Evolutionary conservation across 2,113 vertebrate genomes (phyloP).

Genomic region (Hydrolagus affinis): DNA sequence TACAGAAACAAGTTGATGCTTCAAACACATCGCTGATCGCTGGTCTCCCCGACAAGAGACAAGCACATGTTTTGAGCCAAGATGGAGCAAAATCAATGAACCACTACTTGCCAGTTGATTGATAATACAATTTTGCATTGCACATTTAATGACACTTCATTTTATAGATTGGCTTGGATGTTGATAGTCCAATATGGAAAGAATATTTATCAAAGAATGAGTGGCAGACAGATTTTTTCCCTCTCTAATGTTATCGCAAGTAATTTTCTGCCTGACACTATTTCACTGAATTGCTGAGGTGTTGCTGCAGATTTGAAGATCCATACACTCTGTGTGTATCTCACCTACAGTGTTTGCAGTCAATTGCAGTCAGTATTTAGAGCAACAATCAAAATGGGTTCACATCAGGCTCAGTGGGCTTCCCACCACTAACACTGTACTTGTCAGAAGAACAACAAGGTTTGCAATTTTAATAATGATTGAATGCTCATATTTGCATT

Average conservation of each 20-base stretch:
- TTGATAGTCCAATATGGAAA: constrained; percentile 33
- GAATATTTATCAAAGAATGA: constrained; percentile 50
- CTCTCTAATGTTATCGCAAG: constrained; percentile 30
- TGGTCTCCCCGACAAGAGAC: not conserved
- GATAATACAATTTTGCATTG: constrained; percentile 44
- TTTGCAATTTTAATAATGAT: constrained; percentile 61
- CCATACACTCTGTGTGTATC: not conserved
- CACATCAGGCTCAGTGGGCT: not conserved
- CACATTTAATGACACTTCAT: constrained; percentile 41
- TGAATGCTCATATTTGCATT: constrained; percentile 61
- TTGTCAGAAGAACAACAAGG: constrained; percentile 46
- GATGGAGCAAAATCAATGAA: constrained; percentile 37
- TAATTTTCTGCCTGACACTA: constrained; percentile 41
- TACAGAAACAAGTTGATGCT: constrained; percentile 15
- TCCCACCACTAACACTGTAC: not conserved
- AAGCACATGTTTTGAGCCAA: constrained; percentile 36
- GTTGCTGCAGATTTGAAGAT: constrained; percentile 34
- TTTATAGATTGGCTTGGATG: constrained; percentile 38
- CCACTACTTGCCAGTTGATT: constrained; percentile 33
- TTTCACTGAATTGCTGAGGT: constrained; percentile 41
- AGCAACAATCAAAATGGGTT: not conserved
- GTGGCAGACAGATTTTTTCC: constrained; percentile 19
- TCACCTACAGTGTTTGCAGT: not conserved
- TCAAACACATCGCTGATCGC: constrained; percentile 33
- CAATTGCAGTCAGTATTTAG: no score